phyloP scores from a whole-genome alignment of 2,113 vertebrate species.

The Paramisgurnus dabryanus region DNA sequence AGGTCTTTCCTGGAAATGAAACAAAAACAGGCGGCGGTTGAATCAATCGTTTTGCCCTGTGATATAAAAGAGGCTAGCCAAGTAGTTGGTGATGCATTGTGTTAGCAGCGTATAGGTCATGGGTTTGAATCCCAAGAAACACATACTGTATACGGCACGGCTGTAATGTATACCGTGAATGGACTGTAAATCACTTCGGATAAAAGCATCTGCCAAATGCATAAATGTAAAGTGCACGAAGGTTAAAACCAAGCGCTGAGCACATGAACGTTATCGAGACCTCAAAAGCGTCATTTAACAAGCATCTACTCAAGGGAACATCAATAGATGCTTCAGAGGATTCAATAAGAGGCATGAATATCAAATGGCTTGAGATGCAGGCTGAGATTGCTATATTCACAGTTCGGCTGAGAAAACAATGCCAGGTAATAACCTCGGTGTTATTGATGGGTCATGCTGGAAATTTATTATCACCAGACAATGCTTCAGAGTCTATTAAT shows the following conservation, averaged over 20 bases:
- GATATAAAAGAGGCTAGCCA: neutral
- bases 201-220: no score
- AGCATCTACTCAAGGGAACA: slow-evolving; percentile 24
- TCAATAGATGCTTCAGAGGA: slow-evolving; percentile 17
- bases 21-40: neutral
- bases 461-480: slow-evolving; percentile 19
- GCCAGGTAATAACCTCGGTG: neutral
- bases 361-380: slow-evolving; percentile 3
- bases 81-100: no score
- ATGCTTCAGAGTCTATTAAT: slow-evolving; percentile 48
- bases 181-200: no score
- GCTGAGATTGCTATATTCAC: neutral
- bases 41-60: neutral
- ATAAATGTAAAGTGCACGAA: neutral
- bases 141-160: no score
- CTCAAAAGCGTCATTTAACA: slow-evolving; percentile 8
- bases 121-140: no score
- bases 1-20: slow-evolving; percentile 28
- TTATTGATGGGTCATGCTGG: neutral
- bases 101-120: no score
- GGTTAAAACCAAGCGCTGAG: slow-evolving; percentile 1
- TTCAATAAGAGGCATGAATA: slow-evolving; percentile 24
- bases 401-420: slow-evolving; percentile 4
- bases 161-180: no score
- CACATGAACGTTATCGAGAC: slow-evolving; percentile 7